A percentile compares a stretch with the other conserved stretches of the same genome.
phyloP scores from a whole-genome alignment of 2,888 invertebrate species.

The Ophion ventricosus region DNA sequence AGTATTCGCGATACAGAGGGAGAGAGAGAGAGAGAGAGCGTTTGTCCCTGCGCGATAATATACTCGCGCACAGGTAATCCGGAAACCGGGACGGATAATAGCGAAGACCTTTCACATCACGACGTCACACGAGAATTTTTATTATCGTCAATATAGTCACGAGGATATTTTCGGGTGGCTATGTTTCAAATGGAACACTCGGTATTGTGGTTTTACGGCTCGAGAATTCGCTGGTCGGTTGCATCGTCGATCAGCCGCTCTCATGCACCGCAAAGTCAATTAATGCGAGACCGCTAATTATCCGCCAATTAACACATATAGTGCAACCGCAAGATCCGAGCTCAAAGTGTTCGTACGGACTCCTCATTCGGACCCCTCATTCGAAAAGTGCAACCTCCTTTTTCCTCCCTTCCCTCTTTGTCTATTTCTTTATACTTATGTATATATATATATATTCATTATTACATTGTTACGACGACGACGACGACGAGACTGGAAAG shows the following conservation, averaged over 20 bases:
- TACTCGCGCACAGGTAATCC: constrained; percentile 6
- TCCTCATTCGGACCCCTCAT: not conserved
- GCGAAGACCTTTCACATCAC: constrained; percentile 44
- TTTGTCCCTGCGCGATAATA: not conserved
- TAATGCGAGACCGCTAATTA: constrained; percentile 74
- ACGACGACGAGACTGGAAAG: constrained; percentile 39
- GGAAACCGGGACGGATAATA: constrained; percentile 33
- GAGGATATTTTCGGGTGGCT: not conserved
- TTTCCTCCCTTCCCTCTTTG: not conserved
- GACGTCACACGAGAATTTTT: constrained; percentile 17
- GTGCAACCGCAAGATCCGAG: not conserved
- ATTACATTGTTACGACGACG: constrained; percentile 15
- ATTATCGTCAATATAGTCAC: no score
- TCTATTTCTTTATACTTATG: not conserved
- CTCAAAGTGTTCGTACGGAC: not conserved
- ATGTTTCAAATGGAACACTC: not conserved
- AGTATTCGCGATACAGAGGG: not conserved
- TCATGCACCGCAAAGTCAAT: constrained; percentile 61
- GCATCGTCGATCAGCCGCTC: constrained; percentile 50
- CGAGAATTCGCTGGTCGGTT: constrained; percentile 52
- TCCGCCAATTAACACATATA: constrained; percentile 73
- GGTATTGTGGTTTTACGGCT: not conserved
- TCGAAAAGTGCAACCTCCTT: not conserved
- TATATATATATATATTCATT: not conserved
- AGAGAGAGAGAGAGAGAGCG: not conserved